These are phyloP conservation scores for Enhydra lutris DNA, from an alignment of 2,113 vertebrate genomes.

Conservation along the genomic window DNA sequence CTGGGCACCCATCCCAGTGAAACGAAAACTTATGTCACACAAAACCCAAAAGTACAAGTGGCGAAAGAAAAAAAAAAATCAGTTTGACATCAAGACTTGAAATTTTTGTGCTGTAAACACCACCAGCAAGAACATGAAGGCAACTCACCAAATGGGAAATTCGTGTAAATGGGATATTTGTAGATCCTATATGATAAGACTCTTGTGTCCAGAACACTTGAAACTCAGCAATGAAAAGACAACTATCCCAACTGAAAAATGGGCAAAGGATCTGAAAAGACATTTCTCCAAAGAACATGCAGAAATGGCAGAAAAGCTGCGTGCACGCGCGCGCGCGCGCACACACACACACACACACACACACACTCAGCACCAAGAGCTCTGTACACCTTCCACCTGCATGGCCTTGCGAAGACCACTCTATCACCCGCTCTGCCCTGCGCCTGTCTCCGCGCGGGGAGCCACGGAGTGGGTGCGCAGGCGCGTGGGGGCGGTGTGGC, in stretches of 20 bases:
- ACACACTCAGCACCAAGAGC: background rate
- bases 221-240: background rate
- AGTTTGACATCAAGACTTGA: background rate
- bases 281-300: background rate
- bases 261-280: background rate
- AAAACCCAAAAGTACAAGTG: background rate
- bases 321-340: too few species aligned
- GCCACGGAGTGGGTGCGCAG: accelerated
- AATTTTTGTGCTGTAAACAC: background rate
- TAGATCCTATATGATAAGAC: background rate
- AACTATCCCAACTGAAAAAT: background rate
- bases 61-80: background rate
- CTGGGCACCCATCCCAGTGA: background rate
- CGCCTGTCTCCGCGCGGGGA: background rate
- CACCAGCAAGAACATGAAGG: background rate
- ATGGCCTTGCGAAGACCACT: accelerated
- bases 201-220: background rate
- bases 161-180: background rate
- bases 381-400: too few species aligned
- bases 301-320: background rate
- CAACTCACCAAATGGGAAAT: background rate
- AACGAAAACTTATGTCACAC: background rate
- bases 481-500: too few species aligned
- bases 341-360: too few species aligned
- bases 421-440: too few species aligned